Evolutionary conservation across 1,140 invertebrate species (phyloP).

Genomic region (Melitaea cinxia): DNA sequence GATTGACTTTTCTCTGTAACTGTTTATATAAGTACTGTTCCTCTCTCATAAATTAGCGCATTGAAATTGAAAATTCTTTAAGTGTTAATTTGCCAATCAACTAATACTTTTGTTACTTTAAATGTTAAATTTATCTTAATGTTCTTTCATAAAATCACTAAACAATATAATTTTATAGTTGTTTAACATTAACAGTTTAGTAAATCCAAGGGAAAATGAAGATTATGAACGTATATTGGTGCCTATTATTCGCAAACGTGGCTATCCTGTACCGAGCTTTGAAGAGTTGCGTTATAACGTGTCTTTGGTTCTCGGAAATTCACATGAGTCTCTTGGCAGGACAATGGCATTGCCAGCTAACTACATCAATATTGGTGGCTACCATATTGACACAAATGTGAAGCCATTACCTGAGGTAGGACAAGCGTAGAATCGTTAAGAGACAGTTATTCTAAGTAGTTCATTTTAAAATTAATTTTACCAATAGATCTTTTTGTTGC

Average conservation of each 20-base stretch:
- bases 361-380: slow-evolving; percentile 47
- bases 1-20: too few species aligned
- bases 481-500: slow-evolving; percentile 7
- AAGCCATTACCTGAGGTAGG: slow-evolving; percentile 46
- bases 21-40: too few species aligned
- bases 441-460: too few species aligned
- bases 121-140: too few species aligned
- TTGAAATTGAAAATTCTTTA: too few species aligned
- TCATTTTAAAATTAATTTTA: too few species aligned
- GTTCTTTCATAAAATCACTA: too few species aligned
- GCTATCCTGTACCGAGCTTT: slow-evolving; percentile 33
- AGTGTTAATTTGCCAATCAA: too few species aligned
- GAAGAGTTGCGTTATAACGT: slow-evolving; percentile 41
- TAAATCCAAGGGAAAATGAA: slow-evolving; percentile 19
- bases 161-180: too few species aligned
- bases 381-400: slow-evolving; percentile 43
- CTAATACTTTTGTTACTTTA: too few species aligned
- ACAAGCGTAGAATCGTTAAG: not conserved
- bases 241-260: slow-evolving; percentile 34
- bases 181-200: too few species aligned
- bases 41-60: too few species aligned
- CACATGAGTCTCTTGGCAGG: slow-evolving; percentile 41
- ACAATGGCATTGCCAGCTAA: slow-evolving; percentile 42
- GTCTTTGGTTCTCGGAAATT: slow-evolving; percentile 50
- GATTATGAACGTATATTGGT: slow-evolving; percentile 28